Conservation (phyloP, 2,888 invertebrate species). For the Catocala fraxini region DNA sequence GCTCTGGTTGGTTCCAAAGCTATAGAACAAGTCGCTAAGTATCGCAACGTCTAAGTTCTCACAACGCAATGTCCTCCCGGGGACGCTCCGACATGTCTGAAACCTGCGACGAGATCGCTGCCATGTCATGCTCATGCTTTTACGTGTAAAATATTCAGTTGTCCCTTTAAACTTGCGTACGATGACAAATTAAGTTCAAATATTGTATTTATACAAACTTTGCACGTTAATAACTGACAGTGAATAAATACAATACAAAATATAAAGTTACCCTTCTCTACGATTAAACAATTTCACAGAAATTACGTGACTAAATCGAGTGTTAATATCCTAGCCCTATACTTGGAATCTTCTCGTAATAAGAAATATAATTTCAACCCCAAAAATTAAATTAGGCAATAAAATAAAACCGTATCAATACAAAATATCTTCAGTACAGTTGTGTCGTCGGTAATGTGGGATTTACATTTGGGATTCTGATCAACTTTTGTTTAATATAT, state of each 20-base stretch:
- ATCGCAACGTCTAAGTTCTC: constrained; percentile 54
- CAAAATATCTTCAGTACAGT: constrained; percentile 16
- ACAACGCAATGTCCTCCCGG: constrained; percentile 48
- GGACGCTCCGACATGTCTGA: constrained; percentile 52
- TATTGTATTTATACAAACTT: constrained; percentile 2
- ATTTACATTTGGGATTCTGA: constrained; percentile 14
- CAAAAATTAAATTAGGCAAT: constrained; percentile 33
- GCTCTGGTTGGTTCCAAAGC: constrained; percentile 46
- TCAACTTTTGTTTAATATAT: constrained; percentile 21
- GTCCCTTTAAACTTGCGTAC: constrained; percentile 2
- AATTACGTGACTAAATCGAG: constrained; percentile 34
- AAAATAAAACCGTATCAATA: constrained; percentile 30
- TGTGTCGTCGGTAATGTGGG: constrained; percentile 15
- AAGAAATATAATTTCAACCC: constrained; percentile 29
- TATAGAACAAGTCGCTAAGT: constrained; percentile 58
- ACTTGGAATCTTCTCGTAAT: constrained; percentile 35
- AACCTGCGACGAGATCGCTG: constrained; percentile 32
- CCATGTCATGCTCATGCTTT: constrained; percentile 29
- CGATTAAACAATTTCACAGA: constrained; percentile 27
- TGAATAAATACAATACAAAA: no score
- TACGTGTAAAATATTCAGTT: constrained; percentile 23
- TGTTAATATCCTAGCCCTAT: constrained; percentile 14
- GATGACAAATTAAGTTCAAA: neutral
- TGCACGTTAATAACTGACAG: no score
- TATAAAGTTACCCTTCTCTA: constrained; percentile 15